phyloP scores from a whole-genome alignment of 2,113 vertebrate genomes.

The Elaphurus davidianus region DNA sequence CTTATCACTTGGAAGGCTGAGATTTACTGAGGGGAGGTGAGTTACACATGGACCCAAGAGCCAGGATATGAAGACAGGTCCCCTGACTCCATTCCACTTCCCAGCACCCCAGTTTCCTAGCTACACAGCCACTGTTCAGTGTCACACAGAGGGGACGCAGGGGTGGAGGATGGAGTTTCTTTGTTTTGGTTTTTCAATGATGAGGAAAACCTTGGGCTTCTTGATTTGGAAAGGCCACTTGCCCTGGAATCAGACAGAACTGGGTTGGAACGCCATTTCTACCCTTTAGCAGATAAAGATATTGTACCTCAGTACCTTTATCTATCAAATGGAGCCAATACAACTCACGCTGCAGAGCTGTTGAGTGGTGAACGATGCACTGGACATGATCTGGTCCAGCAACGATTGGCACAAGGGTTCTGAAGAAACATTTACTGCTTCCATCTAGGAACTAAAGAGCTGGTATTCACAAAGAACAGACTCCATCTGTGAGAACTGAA shows the following conservation, averaged over 20 bases:
- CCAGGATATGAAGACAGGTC: neutral
- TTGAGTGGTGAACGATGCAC: neutral
- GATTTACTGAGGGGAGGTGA: neutral
- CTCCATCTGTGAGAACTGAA: neutral
- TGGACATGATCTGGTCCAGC: neutral
- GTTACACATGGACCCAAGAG: neutral
- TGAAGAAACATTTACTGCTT: neutral
- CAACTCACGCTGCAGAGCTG: neutral
- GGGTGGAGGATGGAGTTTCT: neutral
- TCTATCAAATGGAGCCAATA: neutral
- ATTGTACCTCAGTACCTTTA: neutral
- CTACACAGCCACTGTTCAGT: neutral
- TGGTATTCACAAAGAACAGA: neutral
- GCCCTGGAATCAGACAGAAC: neutral
- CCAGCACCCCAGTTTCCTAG: neutral
- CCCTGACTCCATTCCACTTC: neutral
- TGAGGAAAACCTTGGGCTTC: neutral
- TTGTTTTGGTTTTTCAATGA: neutral
- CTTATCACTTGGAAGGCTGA: neutral
- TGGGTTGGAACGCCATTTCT: neutral
- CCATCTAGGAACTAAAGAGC: neutral
- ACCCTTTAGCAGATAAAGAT: neutral
- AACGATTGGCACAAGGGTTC: neutral
- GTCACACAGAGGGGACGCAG: neutral
- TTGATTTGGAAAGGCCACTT: neutral